Percentiles rank a stretch among this genome's conserved stretches.
These are phyloP conservation scores for Belgica antarctica DNA, from an alignment of 2,888 invertebrate species.

Conservation along the genomic window DNA sequence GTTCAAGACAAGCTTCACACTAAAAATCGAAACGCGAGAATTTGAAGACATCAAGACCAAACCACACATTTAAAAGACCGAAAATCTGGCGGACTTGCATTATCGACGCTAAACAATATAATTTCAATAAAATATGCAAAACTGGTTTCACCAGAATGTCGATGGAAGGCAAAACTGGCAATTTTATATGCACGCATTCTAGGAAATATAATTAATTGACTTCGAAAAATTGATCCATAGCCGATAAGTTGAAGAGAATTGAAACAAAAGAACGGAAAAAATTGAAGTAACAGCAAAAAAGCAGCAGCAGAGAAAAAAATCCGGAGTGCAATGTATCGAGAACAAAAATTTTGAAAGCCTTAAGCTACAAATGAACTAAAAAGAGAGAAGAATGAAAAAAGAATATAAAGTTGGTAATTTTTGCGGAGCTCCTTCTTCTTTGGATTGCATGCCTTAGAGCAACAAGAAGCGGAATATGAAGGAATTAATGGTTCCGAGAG, in stretches of 20 bases:
- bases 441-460: no score
- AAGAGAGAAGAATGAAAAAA: constrained; percentile 11
- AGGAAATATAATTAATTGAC: constrained; percentile 26
- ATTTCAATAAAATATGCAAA: constrained; percentile 21
- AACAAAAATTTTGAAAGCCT: constrained; percentile 34
- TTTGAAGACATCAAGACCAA: background rate
- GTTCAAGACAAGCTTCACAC: no score
- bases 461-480: no score
- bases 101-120: background rate
- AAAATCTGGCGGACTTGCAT: no score
- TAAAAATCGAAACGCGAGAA: background rate
- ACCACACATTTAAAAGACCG: no score
- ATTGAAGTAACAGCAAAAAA: background rate
- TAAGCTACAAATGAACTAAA: constrained; percentile 11
- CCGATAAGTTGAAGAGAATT: constrained; percentile 38
- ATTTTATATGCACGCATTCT: constrained; percentile 21
- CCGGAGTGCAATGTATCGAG: background rate
- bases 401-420: constrained; percentile 6
- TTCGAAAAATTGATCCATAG: constrained; percentile 34
- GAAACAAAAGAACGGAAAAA: constrained; percentile 18
- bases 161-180: background rate
- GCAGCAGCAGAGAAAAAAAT: background rate
- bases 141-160: constrained; percentile 20
- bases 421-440: background rate
- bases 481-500: no score